These are phyloP conservation scores for Heteropelma amictum DNA, from an alignment of 2,888 invertebrate genomes.

Conservation along the genomic window DNA sequence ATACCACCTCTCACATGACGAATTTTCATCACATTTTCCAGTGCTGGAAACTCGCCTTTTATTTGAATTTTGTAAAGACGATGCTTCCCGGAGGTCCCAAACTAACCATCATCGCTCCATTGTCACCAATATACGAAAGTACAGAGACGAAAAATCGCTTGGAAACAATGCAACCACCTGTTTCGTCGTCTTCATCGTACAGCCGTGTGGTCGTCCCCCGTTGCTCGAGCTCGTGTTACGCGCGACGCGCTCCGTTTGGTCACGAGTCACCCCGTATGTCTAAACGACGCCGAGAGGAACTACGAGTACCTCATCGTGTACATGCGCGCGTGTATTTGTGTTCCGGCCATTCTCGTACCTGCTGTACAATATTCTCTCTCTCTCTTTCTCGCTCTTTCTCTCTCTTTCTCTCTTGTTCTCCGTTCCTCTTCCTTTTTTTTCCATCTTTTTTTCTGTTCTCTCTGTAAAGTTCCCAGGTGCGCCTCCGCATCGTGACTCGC, in stretches of 20 bases:
- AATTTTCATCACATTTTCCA: too few relatives aligned
- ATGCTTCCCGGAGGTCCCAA: too few relatives aligned
- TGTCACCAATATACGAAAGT: not conserved
- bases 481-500: constrained; percentile 63
- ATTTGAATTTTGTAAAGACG: too few relatives aligned
- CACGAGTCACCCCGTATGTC: constrained; percentile 54
- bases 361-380: constrained; percentile 19
- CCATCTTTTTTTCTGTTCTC: not conserved
- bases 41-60: too few relatives aligned
- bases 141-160: constrained; percentile 8
- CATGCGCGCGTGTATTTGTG: constrained; percentile 32
- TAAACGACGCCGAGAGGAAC: constrained; percentile 48
- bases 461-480: constrained; percentile 64
- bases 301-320: constrained; percentile 19
- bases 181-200: constrained; percentile 14
- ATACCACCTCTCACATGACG: too few relatives aligned
- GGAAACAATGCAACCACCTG: constrained; percentile 46
- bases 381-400: not conserved
- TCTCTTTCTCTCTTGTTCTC: not conserved
- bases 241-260: constrained; percentile 51
- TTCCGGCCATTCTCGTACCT: constrained; percentile 53
- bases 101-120: not conserved
- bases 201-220: constrained; percentile 10
- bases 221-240: constrained; percentile 25
- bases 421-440: not conserved